phyloP scores from a whole-genome alignment of 1,140 invertebrate species.

The Cyclina sinensis region DNA sequence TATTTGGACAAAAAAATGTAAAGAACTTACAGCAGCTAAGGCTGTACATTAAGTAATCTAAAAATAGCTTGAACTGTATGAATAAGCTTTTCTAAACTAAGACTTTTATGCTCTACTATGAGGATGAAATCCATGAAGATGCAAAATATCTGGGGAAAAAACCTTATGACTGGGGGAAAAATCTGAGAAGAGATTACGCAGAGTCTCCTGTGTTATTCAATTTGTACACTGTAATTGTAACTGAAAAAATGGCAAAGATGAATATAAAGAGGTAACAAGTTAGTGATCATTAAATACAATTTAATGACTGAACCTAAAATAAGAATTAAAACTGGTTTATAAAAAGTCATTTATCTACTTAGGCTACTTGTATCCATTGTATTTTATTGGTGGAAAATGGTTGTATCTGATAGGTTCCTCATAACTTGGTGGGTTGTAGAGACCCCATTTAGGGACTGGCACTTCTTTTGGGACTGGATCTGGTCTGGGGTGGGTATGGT shows the following conservation, averaged over 20 bases:
- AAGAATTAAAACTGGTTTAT: no score
- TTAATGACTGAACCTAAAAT: background rate
- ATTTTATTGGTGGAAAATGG: conserved; percentile 82
- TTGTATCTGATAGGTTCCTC: conserved; percentile 79
- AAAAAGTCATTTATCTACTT: background rate
- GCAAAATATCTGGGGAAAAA: no score
- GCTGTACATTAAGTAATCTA: no score
- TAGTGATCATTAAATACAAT: background rate
- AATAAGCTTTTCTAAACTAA: no score
- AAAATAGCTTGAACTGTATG: no score
- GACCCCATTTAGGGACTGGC: conserved; percentile 83
- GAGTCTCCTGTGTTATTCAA: background rate
- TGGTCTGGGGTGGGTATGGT: conserved; percentile 74
- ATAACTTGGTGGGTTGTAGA: conserved; percentile 82
- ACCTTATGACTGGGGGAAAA: no score
- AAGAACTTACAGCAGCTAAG: no score
- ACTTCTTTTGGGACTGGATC: conserved; percentile 80
- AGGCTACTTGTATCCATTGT: conserved; percentile 75
- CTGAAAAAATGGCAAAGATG: background rate
- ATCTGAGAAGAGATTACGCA: no score
- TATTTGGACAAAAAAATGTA: no score
- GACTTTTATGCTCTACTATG: no score
- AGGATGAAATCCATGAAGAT: no score
- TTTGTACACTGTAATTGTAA: no score
- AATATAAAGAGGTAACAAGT: background rate